Evolutionary conservation across 2,797 vertebrate genomes (phyloP).

Genomic region (Notoglanidium macrostoma): DNA sequence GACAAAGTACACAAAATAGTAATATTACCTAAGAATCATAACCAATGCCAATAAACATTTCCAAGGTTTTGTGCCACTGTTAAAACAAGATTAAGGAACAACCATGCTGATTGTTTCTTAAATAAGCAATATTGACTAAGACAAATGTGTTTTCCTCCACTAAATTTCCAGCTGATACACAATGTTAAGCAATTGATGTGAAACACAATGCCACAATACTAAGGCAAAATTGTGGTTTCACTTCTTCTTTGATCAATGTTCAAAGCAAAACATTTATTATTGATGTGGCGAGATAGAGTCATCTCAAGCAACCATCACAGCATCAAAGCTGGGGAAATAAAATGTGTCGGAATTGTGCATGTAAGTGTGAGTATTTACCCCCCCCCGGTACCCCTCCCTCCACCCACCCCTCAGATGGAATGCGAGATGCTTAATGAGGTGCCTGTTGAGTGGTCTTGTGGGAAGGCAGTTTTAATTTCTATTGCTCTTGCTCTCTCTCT

Average conservation of each 20-base stretch:
- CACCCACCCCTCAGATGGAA: constrained; percentile 70
- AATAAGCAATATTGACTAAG: constrained; percentile 64
- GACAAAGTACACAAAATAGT: constrained; percentile 44
- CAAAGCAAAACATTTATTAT: constrained; percentile 77
- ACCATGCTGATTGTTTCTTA: constrained; percentile 47
- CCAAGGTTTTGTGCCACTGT: constrained; percentile 53
- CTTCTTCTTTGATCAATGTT: constrained; percentile 66
- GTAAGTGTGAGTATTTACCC: constrained; percentile 30
- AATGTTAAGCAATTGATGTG: constrained; percentile 52
- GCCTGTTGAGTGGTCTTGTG: constrained; percentile 62
- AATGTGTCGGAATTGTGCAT: constrained; percentile 40
- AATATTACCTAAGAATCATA: neutral
- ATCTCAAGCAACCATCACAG: constrained; percentile 58
- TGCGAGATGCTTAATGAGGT: constrained; percentile 84
- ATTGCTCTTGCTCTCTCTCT: constrained; percentile 44
- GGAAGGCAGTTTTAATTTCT: constrained; percentile 77
- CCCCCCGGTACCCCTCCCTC: too few relatives aligned
- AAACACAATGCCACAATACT: constrained; percentile 67
- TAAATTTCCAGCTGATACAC: constrained; percentile 57
- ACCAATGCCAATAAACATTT: constrained; percentile 41
- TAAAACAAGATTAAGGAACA: constrained; percentile 62
- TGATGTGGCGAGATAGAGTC: constrained; percentile 62
- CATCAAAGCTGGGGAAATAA: constrained; percentile 73
- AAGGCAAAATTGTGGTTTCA: constrained; percentile 57
- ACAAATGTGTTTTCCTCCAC: constrained; percentile 50